Evolutionary conservation across 2,797 vertebrate genomes (phyloP).

Genomic region (Taeniopygia guttata): DNA sequence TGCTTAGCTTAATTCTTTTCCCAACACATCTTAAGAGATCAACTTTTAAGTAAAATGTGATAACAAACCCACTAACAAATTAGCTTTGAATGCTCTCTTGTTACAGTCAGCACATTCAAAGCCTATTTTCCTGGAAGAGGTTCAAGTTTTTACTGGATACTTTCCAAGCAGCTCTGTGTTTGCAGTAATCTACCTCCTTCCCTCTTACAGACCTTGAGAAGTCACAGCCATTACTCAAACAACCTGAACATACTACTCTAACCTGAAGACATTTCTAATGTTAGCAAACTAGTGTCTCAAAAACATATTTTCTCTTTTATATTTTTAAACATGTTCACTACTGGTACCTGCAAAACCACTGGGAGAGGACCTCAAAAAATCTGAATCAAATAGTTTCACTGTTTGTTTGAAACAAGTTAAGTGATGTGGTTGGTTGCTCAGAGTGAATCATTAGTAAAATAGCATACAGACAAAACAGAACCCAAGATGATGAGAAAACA

Average conservation of each 20-base stretch:
- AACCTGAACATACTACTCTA: not conserved
- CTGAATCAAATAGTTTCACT: not conserved
- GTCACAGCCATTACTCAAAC: slow-evolving; percentile 2
- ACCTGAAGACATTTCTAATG: not conserved
- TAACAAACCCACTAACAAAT: slow-evolving; percentile 56
- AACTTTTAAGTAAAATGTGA: slow-evolving; percentile 56
- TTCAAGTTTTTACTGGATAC: slow-evolving; percentile 44
- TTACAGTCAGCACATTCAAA: slow-evolving; percentile 51
- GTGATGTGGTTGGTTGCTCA: not conserved
- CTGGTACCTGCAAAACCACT: not conserved
- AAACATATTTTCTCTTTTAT: not conserved
- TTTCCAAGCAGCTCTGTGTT: slow-evolving; percentile 31
- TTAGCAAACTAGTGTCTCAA: not conserved
- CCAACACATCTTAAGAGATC: slow-evolving; percentile 25
- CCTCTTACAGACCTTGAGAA: not conserved
- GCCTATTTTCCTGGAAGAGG: slow-evolving; percentile 40
- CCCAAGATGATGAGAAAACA: not conserved
- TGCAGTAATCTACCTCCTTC: slow-evolving; percentile 14
- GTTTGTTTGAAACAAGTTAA: not conserved
- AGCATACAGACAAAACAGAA: not conserved
- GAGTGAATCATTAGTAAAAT: not conserved
- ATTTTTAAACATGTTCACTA: not conserved
- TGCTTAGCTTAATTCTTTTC: slow-evolving; percentile 18
- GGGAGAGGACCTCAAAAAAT: not conserved
- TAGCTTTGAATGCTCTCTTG: slow-evolving; percentile 39